phyloP scores from a whole-genome alignment of 2,888 invertebrate genomes.

The Capitulum mitella region DNA sequence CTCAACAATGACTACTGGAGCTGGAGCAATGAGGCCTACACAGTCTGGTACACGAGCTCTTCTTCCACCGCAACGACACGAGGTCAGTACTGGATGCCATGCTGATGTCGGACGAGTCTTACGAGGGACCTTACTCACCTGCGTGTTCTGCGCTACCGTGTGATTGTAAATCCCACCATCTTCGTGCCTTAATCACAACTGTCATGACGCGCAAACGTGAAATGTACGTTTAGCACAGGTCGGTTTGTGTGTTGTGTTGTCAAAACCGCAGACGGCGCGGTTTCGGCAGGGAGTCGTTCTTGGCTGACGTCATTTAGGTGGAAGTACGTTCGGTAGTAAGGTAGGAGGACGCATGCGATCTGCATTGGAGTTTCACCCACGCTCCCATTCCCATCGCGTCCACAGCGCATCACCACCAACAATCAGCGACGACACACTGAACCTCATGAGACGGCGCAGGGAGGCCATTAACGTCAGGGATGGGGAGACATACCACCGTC shows the following conservation, averaged over 20 bases:
- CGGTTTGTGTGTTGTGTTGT: no score
- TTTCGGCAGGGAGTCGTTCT: background rate
- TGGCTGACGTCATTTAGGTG: background rate
- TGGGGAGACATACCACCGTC: no score
- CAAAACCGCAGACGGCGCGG: no score
- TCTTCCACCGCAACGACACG: background rate
- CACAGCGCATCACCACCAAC: no score
- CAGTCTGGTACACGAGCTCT: background rate
- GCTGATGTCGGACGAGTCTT: background rate
- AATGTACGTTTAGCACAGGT: background rate
- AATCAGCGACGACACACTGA: no score
- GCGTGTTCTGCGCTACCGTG: no score
- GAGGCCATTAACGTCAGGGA: no score
- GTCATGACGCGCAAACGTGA: background rate
- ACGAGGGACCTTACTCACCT: no score
- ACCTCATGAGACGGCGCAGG: no score
- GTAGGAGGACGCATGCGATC: background rate
- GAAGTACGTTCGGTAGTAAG: background rate
- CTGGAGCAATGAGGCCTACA: background rate
- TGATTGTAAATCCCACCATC: no score
- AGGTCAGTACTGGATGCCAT: background rate
- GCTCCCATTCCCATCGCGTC: no score
- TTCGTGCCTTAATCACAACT: background rate
- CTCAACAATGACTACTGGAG: background rate
- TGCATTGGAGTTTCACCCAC: background rate